Evolutionary conservation across 2,888 invertebrate genomes (phyloP), one percentile per base, ranked within the genome.

Genomic region (Furcula furcula): DNA sequence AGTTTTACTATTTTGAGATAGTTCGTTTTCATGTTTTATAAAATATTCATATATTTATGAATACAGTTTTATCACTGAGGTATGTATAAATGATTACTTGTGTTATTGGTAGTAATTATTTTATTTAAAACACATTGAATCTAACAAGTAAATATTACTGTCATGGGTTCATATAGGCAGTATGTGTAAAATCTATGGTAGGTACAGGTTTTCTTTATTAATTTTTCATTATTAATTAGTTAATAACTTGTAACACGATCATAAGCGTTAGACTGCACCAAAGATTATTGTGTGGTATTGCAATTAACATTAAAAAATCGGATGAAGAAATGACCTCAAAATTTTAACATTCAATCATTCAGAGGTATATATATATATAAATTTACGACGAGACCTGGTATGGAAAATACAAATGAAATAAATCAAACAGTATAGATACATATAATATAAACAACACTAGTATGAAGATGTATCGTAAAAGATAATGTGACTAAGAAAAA

Each of bases 21-120:
- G 29, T 29, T 29, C 36, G 40, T 46, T 50, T 53, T 53, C 42
- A 46, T 53, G 26, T 55, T 51, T 57, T 55, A 25, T 52, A 55
- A 21, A 49, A 36, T 39, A 34, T 40, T 38, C 19, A 23, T 42
- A 41, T 41, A 44, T 43, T 42, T 27, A 42, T 34, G 39, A 16
- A 36, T 33, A 40, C 35, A 34, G 25, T 31, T 43, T 40, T 34
- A 22, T 44, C 36, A 16, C n/a, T n/a, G n/a, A n/a, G n/a, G n/a
- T n/a, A n/a, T n/a, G n/a, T n/a, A n/a, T n/a, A n/a, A 6, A 16
- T 16, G 9, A 12, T 23, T 5, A 12, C 12, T 6, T 23, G 10
- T 12, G 23, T 12, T 23, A 23, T 23, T 23, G 12, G 7, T 12
- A n/a, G 11, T 22, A 11, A 13, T 7, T n/a, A 23, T 7, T 23